phyloP scores from a whole-genome alignment of 2,888 invertebrate species.

The Malthinus flaveolus region DNA sequence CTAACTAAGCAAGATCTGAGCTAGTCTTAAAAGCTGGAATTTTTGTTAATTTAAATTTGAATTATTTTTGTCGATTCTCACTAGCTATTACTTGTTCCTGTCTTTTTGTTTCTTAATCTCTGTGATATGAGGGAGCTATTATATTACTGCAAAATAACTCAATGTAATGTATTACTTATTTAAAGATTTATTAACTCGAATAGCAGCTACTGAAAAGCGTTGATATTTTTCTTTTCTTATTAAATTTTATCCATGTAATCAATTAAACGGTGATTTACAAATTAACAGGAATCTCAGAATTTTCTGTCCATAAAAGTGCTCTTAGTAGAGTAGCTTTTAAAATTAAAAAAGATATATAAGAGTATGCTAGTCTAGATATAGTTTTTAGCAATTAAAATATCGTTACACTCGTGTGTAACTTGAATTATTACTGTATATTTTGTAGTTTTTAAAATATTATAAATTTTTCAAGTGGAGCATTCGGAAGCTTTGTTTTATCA shows the following conservation, averaged over 20 bases:
- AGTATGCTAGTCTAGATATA: slow-evolving; percentile 42
- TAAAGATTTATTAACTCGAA: no score
- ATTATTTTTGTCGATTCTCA: not conserved
- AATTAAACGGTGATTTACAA: slow-evolving; percentile 16
- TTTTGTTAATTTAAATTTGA: no score
- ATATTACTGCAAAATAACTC: not conserved
- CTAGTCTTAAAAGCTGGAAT: no score
- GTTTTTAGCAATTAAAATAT: slow-evolving; percentile 20
- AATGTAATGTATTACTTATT: not conserved
- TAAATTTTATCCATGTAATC: slow-evolving; percentile 1
- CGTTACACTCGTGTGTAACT: slow-evolving; percentile 17
- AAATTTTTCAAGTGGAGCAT: slow-evolving; percentile 15
- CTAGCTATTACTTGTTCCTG: slow-evolving; percentile 2
- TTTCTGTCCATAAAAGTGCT: slow-evolving; percentile 53
- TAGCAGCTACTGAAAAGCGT: no score
- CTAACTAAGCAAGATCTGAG: no score
- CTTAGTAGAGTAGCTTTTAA: slow-evolving; percentile 51
- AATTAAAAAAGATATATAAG: slow-evolving; percentile 35
- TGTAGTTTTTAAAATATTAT: slow-evolving; percentile 10
- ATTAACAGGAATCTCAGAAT: slow-evolving; percentile 20
- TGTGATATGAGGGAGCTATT: slow-evolving; percentile 14
- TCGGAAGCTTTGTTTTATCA: slow-evolving; percentile 15
- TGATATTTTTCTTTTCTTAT: no score
- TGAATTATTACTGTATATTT: slow-evolving; percentile 16
- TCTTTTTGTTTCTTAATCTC: slow-evolving; percentile 14